Conservation (phyloP, 2,113 vertebrate species). For the Spea bombifrons region DNA sequence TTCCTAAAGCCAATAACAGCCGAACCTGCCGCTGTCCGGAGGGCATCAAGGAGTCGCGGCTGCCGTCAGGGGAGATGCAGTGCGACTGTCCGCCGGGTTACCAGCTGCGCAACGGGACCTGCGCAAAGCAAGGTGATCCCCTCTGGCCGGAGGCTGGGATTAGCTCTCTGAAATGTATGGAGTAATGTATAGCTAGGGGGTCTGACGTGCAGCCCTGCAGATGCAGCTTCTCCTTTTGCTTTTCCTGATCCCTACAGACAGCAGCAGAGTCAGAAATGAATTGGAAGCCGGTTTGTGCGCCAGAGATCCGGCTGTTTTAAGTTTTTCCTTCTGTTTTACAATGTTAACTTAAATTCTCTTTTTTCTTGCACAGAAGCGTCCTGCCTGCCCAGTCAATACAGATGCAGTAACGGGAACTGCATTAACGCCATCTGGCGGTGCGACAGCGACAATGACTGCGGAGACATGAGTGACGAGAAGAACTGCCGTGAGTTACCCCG, state of each 20-base stretch:
- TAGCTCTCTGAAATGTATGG: no score
- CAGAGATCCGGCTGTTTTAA: no score
- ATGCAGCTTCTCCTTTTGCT: no score
- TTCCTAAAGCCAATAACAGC: conserved; percentile 77
- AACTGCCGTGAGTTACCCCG: conserved; percentile 83
- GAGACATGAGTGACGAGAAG: conserved; percentile 94
- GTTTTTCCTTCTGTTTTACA: not conserved
- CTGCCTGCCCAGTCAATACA: conserved; percentile 90
- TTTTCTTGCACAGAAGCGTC: conserved; percentile 65
- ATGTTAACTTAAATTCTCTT: not conserved
- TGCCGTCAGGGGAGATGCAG: conserved; percentile 73
- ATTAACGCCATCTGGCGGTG: conserved; percentile 98
- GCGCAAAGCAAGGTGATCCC: conserved; percentile 77
- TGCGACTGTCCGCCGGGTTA: conserved; percentile 88
- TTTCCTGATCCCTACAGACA: no score
- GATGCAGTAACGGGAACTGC: conserved; percentile 91
- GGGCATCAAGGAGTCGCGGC: conserved; percentile 65
- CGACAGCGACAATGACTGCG: conserved; percentile 94
- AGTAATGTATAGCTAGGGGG: no score
- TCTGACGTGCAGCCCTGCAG: no score
- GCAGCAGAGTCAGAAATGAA: no score
- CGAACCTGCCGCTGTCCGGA: conserved; percentile 87
- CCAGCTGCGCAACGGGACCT: conserved; percentile 73
- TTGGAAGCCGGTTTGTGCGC: no score
- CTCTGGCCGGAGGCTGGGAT: no score